Evolutionary conservation across 2,888 invertebrate genomes (phyloP), one percentile per base, ranked within the genome.

Genomic region (Amiota communis): DNA sequence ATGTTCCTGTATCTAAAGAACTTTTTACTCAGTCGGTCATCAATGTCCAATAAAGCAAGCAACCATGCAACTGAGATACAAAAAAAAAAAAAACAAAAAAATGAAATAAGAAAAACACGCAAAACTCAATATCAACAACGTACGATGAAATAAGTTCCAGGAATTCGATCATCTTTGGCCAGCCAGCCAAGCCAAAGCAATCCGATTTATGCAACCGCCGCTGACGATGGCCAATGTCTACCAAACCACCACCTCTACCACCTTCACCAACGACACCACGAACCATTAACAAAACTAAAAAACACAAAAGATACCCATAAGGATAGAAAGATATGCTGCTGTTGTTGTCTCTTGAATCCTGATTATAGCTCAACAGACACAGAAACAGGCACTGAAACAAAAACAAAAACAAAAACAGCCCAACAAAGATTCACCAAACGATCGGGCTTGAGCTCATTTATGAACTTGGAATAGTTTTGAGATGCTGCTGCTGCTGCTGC

Each of bases 81-180:
- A 48, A 47, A 49, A 65, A 65, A 65, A 65, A 9, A 65, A 17
- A 65, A 11, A 65, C 9, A 47, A 65, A 13, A 23, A 36, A 6
- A 36, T 36, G 36, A 6, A 36, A 20, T 51, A 67, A 47, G 15
- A 67, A 2, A 13, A 12, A 3, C 12, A 67, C 13, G 20, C 20
- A 74, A 36, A 36, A 36, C 36, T 36, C 36, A 36, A 36, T 36
- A 76, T 72, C 76, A 77, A 74, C 75, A 72, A 61, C 74, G 63
- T 65, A 17, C 69, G 49, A 74, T 53, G 77, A 81, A 79, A 78
- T 79, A 76, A 81, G 78, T 86, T 86, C 86, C 84, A 80, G 79
- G 86, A 86, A 86, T 85, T 83, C 81, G 84, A 85, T 85, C 82
- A 83, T 83, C 82, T 81, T 80, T 78, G 76, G 76, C 77, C 36